A percentile compares a stretch with the other conserved stretches of the same genome.
phyloP scores from a whole-genome alignment of 2,888 invertebrate species.

The Biston betularia region DNA sequence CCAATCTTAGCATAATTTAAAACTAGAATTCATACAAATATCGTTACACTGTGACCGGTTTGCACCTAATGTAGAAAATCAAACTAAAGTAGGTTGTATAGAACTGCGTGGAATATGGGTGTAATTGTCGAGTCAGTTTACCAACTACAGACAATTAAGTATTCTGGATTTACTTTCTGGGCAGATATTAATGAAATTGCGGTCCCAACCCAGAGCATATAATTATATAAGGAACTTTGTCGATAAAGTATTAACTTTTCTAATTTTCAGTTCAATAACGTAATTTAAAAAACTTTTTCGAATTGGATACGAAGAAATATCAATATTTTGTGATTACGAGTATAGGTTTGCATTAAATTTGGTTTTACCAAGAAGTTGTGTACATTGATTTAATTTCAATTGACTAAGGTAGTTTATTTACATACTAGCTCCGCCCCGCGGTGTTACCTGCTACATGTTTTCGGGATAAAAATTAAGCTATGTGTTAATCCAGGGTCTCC shows the following conservation, averaged over 20 bases:
- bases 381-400: no score
- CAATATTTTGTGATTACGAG: constrained; percentile 2
- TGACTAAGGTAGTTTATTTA: no score
- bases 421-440: no score
- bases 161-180: constrained; percentile 14
- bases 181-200: constrained; percentile 17
- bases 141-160: constrained; percentile 4
- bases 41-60: not conserved
- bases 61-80: not conserved
- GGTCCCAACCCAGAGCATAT: not conserved
- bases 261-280: constrained; percentile 20
- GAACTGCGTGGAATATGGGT: not conserved
- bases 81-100: not conserved
- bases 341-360: not conserved
- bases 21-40: no score
- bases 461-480: no score
- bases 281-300: constrained; percentile 3
- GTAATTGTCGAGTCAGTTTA: constrained; percentile 4
- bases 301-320: constrained; percentile 1
- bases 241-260: constrained; percentile 13
- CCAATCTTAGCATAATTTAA: no score
- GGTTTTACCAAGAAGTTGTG: not conserved
- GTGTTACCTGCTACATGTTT: no score
- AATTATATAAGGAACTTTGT: constrained; percentile 3
- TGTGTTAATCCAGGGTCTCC: no score